Percentiles rank a stretch among this genome's conserved stretches.
Conservation (phyloP, 2,113 vertebrate genomes). For the Patagioenas fasciata region DNA sequence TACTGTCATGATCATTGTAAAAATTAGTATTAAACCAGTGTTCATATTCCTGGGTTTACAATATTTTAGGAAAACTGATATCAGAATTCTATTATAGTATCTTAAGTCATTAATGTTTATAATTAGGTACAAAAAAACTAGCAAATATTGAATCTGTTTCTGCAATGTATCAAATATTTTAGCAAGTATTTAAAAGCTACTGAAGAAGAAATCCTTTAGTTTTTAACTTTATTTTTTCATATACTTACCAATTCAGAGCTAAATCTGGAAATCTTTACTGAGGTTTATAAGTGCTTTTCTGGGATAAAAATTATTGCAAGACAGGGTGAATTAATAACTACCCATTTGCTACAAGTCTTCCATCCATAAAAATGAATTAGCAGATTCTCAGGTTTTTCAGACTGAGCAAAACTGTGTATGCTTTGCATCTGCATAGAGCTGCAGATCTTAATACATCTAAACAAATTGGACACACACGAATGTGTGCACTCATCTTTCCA, state of each 20-base stretch:
- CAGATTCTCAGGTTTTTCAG: neutral
- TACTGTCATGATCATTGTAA: neutral
- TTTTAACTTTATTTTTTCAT: neutral
- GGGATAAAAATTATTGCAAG: neutral
- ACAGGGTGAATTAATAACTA: neutral
- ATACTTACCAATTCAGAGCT: neutral
- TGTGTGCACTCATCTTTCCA: neutral
- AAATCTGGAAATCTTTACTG: neutral
- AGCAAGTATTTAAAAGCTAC: neutral
- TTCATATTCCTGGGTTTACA: neutral
- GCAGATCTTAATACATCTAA: neutral
- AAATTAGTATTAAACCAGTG: neutral
- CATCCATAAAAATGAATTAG: neutral
- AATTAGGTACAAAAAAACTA: neutral
- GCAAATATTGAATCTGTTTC: neutral
- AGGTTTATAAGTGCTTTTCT: neutral
- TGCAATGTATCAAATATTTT: neutral
- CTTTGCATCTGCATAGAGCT: neutral
- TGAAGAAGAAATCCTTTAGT: neutral
- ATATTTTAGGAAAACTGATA: neutral
- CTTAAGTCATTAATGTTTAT: neutral
- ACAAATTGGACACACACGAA: neutral
- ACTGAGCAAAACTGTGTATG: neutral
- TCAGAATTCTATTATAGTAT: neutral
- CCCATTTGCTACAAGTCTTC: neutral